phyloP scores from a whole-genome alignment of 2,113 vertebrate genomes.

The Chloebia gouldiae region DNA sequence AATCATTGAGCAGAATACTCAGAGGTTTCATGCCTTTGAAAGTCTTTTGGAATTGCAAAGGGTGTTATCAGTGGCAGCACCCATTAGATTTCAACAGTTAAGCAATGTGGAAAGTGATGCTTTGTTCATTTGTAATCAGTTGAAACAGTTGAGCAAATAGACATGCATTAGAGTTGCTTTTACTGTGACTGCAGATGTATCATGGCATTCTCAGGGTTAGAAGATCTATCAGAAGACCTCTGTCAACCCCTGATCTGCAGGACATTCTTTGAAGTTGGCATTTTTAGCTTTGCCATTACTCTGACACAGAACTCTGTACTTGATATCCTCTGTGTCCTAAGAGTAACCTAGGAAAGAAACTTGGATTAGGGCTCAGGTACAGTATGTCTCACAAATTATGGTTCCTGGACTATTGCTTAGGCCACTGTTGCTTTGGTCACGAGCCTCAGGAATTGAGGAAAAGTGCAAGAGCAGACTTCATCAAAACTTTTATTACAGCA shows the following conservation, averaged over 20 bases:
- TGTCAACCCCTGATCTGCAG: not conserved
- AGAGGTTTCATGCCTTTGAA: not conserved
- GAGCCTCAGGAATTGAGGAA: not conserved
- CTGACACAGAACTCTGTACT: not conserved
- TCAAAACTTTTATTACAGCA: not conserved
- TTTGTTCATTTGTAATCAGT: not conserved
- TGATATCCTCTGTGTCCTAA: not conserved
- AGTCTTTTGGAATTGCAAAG: not conserved
- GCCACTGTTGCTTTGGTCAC: accelerated
- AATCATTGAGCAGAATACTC: not conserved
- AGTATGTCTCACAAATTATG: accelerated
- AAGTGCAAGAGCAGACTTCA: not conserved
- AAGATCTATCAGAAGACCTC: not conserved
- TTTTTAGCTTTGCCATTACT: not conserved
- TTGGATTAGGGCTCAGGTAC: not conserved
- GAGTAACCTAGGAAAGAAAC: not conserved
- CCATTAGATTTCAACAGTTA: not conserved
- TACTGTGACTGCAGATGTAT: not conserved
- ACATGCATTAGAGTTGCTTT: not conserved
- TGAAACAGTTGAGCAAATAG: not conserved
- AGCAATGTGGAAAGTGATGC: not conserved
- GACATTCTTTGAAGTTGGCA: not conserved
- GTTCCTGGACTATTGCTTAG: not conserved
- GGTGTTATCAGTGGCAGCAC: not conserved
- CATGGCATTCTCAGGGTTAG: not conserved